Conservation (phyloP, 2,113 vertebrate species). For the Hucho hucho region DNA sequence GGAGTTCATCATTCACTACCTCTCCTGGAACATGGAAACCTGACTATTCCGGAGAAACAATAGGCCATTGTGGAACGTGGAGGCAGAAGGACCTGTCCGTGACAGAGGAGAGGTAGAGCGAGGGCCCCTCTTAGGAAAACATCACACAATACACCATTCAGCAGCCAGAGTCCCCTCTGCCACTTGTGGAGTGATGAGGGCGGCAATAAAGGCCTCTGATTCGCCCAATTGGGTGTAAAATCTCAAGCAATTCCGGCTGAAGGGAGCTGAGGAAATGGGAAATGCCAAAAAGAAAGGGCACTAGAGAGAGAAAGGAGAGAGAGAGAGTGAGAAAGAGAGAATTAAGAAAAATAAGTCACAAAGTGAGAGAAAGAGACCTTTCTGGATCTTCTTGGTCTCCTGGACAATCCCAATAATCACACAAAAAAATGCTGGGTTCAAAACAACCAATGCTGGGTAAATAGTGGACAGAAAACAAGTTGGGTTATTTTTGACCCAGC, state of each 20-base stretch:
- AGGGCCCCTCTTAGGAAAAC: constrained; percentile 91
- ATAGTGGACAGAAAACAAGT: no score
- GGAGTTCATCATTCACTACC: constrained; percentile 89
- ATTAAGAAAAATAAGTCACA: no score
- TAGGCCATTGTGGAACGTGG: constrained; percentile 91
- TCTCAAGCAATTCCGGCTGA: constrained; percentile 87
- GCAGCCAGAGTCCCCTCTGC: constrained; percentile 87
- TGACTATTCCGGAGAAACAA: constrained; percentile 94
- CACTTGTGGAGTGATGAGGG: constrained; percentile 92
- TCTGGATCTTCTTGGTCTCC: constrained; percentile 34
- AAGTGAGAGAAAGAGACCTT: constrained; percentile 1
- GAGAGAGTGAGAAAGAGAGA: constrained; percentile 1
- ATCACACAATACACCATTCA: constrained; percentile 92
- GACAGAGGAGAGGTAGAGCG: constrained; percentile 96
- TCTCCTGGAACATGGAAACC: constrained; percentile 84
- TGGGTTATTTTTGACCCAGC: no score
- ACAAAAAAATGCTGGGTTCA: no score
- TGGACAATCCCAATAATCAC: constrained; percentile 23
- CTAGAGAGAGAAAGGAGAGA: neutral
- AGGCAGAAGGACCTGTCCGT: constrained; percentile 89
- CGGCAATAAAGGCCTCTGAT: constrained; percentile 90
- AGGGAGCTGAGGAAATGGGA: constrained; percentile 81
- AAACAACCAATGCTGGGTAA: no score
- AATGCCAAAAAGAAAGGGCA: constrained; percentile 5
- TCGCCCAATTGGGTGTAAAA: constrained; percentile 95